Evolutionary conservation across 2,888 invertebrate genomes (phyloP), one percentile per base, ranked within the genome.

Genomic region (Strigamia crassipes): DNA sequence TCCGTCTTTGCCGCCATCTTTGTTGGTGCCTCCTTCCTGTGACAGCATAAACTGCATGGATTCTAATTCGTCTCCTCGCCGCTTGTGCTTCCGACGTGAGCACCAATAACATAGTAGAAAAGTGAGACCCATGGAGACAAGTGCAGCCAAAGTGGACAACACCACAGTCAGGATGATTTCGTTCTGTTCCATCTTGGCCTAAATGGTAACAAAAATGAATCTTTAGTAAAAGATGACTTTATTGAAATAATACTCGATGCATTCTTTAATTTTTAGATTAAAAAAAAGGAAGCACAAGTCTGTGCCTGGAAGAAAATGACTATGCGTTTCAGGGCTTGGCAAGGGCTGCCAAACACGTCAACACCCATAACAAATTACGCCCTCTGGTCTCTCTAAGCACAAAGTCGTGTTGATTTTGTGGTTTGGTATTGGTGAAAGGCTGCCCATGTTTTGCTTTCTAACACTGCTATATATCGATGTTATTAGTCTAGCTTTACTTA

Each of bases 61-160:
- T 82, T 84, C 84, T 82, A 84, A 77, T 82, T 84, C 90, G 84
- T 91, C 90, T 80, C 89, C 89, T 87, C 91, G 91, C 84, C 90
- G 89, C 86, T 91, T 90, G 84, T 91, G 89, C 80, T 91, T 89
- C 80, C 91, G 89, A 82, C 90, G 89, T 83, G 90, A 90, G 85
- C 89, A 89, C 86, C 85, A 86, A 86, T 89, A 90, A 85, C 89
- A 90, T 21, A 92, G 87, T 88, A 90, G 89, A 86, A 92, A 83
- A 41, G 83, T 83, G 23, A 83, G 77, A n/a, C 83, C 83, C 83
- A 83, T 83, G n/a, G 83, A 83, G 15, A 83, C 82, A 18, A 83
- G 82, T 18, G 83, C 83, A 31, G 83, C 83, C 42, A 83, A 79
- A 61, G 83, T 82, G 46, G 83, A 83, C 81, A 83, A 38, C 79